Conservation (phyloP, 2,888 invertebrate species). For the Cynaeus angustus region DNA sequence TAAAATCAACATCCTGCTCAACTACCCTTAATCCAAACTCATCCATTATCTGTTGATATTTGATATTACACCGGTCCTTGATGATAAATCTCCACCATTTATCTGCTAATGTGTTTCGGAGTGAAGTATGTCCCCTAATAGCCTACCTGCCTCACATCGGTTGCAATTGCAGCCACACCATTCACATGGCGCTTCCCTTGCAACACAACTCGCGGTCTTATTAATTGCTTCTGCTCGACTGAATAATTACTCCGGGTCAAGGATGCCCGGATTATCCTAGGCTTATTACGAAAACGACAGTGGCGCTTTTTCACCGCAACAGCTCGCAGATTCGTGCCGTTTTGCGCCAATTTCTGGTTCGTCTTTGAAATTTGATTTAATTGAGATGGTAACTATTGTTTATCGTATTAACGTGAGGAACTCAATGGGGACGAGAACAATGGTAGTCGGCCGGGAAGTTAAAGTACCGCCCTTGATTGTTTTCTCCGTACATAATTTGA, state of each 20-base stretch:
- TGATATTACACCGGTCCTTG: neutral
- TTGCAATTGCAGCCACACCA: conserved; percentile 41
- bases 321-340: conserved; percentile 18
- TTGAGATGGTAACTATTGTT: conserved; percentile 36
- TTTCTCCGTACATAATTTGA: conserved; percentile 53
- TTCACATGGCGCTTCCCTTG: conserved; percentile 33
- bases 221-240: conserved; percentile 49
- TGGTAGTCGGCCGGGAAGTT: conserved; percentile 50
- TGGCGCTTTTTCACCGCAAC: conserved; percentile 34
- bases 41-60: conserved; percentile 22
- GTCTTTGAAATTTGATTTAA: conserved; percentile 35
- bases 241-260: conserved; percentile 50
- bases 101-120: conserved; percentile 11
- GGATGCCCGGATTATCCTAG: conserved; percentile 35
- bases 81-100: conserved; percentile 17
- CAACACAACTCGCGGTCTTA: conserved; percentile 43
- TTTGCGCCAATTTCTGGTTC: conserved; percentile 30
- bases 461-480: conserved; percentile 54
- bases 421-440: conserved; percentile 49
- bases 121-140: conserved; percentile 28
- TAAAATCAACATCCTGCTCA: neutral
- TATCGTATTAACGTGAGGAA: conserved; percentile 35
- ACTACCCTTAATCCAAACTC: neutral
- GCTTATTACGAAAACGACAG: conserved; percentile 36
- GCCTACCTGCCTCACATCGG: conserved; percentile 38